These are phyloP conservation scores for Cossypha heuglini DNA, from an alignment of 2,797 vertebrate species.

Conservation along the genomic window DNA sequence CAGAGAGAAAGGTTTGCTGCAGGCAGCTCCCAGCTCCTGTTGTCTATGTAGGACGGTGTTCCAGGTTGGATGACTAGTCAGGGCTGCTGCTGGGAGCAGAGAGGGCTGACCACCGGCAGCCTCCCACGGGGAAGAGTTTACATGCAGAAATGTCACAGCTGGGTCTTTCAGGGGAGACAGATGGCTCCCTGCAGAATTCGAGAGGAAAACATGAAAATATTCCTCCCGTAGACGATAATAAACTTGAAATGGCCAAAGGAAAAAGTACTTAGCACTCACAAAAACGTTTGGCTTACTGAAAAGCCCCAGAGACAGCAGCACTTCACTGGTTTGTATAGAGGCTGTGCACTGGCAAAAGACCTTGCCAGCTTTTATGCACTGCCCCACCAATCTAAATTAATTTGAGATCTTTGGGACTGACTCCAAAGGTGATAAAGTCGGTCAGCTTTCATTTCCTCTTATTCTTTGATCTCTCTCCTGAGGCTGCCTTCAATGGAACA, in stretches of 20 bases:
- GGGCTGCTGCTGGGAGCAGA: not conserved
- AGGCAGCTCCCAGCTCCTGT: rapidly evolving
- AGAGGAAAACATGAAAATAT: conserved; percentile 2
- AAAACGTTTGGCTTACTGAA: not conserved
- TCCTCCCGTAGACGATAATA: not conserved
- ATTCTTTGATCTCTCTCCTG: conserved; percentile 56
- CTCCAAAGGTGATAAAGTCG: conserved; percentile 57
- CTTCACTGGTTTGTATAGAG: not conserved
- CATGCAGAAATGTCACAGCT: not conserved
- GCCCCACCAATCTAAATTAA: conserved; percentile 54
- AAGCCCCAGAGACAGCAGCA: not conserved
- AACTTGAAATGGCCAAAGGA: conserved; percentile 30
- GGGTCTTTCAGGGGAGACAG: conserved; percentile 6
- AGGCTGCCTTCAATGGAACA: conserved; percentile 16
- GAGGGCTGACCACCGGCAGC: rapidly evolving
- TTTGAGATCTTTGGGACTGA: conserved; percentile 48
- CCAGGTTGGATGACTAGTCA: rapidly evolving
- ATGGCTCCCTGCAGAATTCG: not conserved
- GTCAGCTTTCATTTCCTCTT: conserved; percentile 60
- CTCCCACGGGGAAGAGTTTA: not conserved
- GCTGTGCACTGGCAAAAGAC: not conserved
- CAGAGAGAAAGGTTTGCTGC: not conserved
- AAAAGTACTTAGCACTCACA: not conserved
- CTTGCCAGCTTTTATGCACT: conserved; percentile 11
- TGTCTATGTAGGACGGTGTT: not conserved